A percentile compares a stretch with the other conserved stretches of the same genome.
Conservation (phyloP, 1,140 invertebrate species). For the Pseudachorutes palmiensis region DNA sequence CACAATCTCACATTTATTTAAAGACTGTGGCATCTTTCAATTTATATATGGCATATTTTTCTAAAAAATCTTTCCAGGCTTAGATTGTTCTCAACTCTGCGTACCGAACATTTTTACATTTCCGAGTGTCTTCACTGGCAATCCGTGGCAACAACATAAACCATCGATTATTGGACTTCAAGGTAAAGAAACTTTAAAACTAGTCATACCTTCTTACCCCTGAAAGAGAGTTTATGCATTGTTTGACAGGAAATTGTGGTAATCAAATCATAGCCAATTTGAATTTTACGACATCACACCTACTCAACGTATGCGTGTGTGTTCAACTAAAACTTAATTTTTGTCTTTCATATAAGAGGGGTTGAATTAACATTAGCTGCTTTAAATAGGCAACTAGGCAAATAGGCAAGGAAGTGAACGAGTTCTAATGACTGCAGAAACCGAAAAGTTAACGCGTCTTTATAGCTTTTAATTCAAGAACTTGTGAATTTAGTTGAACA, state of each 20-base stretch:
- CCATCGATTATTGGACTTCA: slow-evolving; percentile 29
- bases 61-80: slow-evolving; percentile 12
- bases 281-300: background rate
- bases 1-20: background rate
- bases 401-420: no score
- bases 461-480: no score
- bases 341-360: no score
- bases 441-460: no score
- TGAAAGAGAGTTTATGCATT: background rate
- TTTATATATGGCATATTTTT: background rate
- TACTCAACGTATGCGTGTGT: background rate
- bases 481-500: background rate
- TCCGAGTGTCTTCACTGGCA: slow-evolving; percentile 14
- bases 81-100: slow-evolving; percentile 29
- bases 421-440: no score
- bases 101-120: slow-evolving; percentile 30
- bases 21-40: background rate
- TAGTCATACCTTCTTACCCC: background rate
- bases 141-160: slow-evolving; percentile 24
- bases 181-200: slow-evolving; percentile 23
- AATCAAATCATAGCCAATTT: slow-evolving; percentile 2
- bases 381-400: no score
- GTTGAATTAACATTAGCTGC: no score
- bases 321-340: slow-evolving; percentile 6
- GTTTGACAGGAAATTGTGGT: background rate